Conservation (phyloP, 2,113 vertebrate genomes). For the Calidris pugnax region DNA sequence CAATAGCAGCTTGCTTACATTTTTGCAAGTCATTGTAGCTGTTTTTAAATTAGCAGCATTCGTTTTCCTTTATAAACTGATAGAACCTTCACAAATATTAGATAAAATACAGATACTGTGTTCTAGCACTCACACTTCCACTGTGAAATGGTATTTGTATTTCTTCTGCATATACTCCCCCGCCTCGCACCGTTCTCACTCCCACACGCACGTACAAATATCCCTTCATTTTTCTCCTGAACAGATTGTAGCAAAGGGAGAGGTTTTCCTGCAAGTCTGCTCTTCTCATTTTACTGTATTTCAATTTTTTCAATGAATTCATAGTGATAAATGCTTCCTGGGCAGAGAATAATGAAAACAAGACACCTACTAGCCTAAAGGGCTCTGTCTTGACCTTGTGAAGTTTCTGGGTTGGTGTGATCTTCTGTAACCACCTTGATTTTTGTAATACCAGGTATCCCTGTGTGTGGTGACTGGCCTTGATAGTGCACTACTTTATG, state of each 20-base stretch:
- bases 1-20: not conserved
- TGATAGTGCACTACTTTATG: not conserved
- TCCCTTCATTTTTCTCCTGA: constrained; percentile 12
- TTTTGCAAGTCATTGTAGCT: constrained; percentile 11
- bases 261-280: constrained; percentile 23
- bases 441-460: not conserved
- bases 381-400: not conserved
- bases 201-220: constrained; percentile 16
- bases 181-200: not conserved
- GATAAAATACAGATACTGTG: not conserved
- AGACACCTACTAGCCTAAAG: not conserved
- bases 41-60: not conserved
- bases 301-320: constrained; percentile 34
- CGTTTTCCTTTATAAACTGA: not conserved
- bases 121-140: not conserved
- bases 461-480: not conserved
- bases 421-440: not conserved
- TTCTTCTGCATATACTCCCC: constrained; percentile 1
- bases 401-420: not conserved
- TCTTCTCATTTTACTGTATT: not conserved
- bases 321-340: constrained; percentile 21
- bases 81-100: not conserved
- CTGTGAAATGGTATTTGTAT: constrained; percentile 39
- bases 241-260: constrained; percentile 15
- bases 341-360: constrained; percentile 17